Conservation (phyloP, 2,888 invertebrate genomes). For the Caenorhabditis uteleia region DNA sequence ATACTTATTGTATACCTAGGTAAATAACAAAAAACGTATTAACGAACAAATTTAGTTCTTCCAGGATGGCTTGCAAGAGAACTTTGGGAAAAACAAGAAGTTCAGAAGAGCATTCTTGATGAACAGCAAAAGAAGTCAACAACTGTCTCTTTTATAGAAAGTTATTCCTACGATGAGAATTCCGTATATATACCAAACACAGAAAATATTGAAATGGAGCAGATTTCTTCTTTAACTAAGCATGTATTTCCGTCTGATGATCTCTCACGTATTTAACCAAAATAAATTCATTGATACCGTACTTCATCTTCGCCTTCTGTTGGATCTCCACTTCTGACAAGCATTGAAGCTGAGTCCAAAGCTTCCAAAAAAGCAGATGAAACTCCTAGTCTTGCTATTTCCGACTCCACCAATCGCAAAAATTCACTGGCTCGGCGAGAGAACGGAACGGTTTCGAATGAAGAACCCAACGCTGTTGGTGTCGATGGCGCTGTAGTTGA, state of each 20-base stretch:
- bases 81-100: constrained; percentile 25
- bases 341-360: constrained; percentile 47
- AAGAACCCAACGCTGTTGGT: constrained; percentile 33
- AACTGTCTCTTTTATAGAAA: constrained; percentile 25
- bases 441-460: constrained; percentile 28
- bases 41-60: constrained; percentile 1
- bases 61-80: constrained; percentile 29
- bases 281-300: neutral
- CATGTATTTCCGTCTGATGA: neutral
- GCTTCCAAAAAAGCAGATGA: constrained; percentile 47
- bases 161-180: neutral
- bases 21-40: constrained; percentile 1
- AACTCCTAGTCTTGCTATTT: constrained; percentile 52
- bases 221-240: neutral
- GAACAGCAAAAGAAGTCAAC: constrained; percentile 11
- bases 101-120: neutral
- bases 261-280: constrained; percentile 1
- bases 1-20: constrained; percentile 25
- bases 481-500: constrained; percentile 41
- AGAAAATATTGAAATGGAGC: neutral
- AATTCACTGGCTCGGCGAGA: constrained; percentile 47
- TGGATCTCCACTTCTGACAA: constrained; percentile 32
- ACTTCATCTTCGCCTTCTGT: constrained; percentile 18
- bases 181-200: neutral
- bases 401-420: constrained; percentile 50